Evolutionary conservation across 1,140 invertebrate genomes (phyloP), one percentile per base, ranked within the genome.

Genomic region (Acromyrmex echinatior): DNA sequence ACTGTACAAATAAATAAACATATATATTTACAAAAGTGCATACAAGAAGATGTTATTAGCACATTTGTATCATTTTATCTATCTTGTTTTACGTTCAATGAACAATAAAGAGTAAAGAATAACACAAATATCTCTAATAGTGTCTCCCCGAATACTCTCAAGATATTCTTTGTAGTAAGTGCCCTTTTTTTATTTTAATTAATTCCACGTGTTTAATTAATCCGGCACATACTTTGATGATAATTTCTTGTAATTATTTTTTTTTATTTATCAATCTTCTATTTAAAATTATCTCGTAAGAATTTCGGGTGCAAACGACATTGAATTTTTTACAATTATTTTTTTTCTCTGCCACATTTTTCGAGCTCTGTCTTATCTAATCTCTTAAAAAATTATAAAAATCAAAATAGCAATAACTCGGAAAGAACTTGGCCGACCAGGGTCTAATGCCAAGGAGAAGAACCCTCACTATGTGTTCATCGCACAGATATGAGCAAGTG

Each of bases 391-490:
- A 62, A 79, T 21, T n/a, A 68, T 10, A 86, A 86, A 90, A 90
- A 90, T 90, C 18, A 63, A 92, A 92, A 87, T 76, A 10, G 45
- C 25, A 25, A 14, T 49, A 53, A 60, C 45, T 63, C 65, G 56
- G 45, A 81, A 58, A 63, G 84, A 78, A 66, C n/a, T 70, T 7
- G 39, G n/a, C 3, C 45, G 74, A 25, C 45, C 65, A 89, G 71
- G 86, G 91, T 92, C 86, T 90, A 90, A 92, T 92, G 90, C 87
- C 88, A 91, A 92, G 90, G 87, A 91, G 79, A 82, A 74, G 56
- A 88, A 74, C 58, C 35, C 87, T 79, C 51, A 49, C 12, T 21
- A 14, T 9, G 62, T 87, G 39, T 45, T 86, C 78, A 58, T 80
- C 21, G 31, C 9, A 49, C 16, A 9, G 65, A 70, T 73, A 71